Conservation (phyloP, 2,113 vertebrate species). For the Phoxinus phoxinus region DNA sequence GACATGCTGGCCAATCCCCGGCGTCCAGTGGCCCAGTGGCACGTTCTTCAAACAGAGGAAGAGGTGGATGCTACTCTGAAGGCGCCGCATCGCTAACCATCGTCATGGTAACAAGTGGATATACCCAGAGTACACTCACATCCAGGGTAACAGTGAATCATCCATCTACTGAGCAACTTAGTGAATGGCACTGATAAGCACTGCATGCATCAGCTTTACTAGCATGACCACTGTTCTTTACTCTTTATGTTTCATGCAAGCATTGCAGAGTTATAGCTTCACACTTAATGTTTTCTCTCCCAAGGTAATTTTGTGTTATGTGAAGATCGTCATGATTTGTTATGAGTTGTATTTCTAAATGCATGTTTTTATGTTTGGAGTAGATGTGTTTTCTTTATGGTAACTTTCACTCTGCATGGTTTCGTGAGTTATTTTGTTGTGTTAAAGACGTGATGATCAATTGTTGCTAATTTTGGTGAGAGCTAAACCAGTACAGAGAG, state of each 20-base stretch:
- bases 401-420: constrained; percentile 7
- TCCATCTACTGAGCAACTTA: constrained; percentile 14
- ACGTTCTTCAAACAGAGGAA: constrained; percentile 80
- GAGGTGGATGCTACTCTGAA: constrained; percentile 79
- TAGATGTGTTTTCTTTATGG: constrained; percentile 9
- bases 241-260: constrained; percentile 8
- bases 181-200: background rate
- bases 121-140: background rate
- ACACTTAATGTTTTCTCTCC: constrained; percentile 18
- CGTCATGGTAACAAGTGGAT: constrained; percentile 17
- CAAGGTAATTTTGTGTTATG: constrained; percentile 1
- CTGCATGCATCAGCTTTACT: background rate
- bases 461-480: background rate
- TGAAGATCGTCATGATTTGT: constrained; percentile 4
- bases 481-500: constrained; percentile 7
- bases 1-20: constrained; percentile 86
- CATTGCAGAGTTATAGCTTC: constrained; percentile 4
- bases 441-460: constrained; percentile 4
- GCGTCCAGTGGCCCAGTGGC: constrained; percentile 85
- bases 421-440: constrained; percentile 14
- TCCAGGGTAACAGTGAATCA: background rate
- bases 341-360: background rate
- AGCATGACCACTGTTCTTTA: background rate
- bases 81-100: constrained; percentile 74
- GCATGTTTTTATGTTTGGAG: constrained; percentile 13